Conservation (phyloP, 2,797 vertebrate genomes). For the Tiaroga cobitis region DNA sequence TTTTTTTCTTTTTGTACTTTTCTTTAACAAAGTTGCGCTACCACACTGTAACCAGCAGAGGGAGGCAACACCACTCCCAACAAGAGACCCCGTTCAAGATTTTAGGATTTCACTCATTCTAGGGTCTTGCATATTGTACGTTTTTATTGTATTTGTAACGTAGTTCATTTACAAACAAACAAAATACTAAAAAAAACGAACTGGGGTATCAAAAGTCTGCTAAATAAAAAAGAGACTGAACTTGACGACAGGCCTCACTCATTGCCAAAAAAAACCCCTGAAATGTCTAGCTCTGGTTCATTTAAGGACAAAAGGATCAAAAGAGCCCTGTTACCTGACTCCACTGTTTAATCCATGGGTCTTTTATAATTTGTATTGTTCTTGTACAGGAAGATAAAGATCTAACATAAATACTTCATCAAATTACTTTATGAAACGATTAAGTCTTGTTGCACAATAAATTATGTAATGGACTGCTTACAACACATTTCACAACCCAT, state of each 20-base stretch:
- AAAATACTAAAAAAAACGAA: no score
- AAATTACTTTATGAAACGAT: neutral
- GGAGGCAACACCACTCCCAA: neutral
- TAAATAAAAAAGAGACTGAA: neutral
- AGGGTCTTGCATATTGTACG: neutral
- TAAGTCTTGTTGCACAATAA: neutral
- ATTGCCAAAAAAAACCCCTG: neutral
- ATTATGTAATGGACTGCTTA: neutral
- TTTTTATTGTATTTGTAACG: neutral
- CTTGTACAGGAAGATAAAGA: neutral
- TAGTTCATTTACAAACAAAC: neutral
- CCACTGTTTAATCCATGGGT: neutral
- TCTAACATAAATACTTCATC: neutral
- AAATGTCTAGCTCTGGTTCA: neutral
- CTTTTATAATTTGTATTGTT: neutral
- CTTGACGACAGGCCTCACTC: neutral
- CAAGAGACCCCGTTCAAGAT: neutral
- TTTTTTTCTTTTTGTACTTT: accelerated
- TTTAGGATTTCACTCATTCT: neutral
- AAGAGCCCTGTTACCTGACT: neutral
- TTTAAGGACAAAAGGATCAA: neutral
- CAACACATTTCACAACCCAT: neutral
- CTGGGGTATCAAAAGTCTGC: neutral
- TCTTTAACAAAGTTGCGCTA: neutral
- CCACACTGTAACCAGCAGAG: neutral